Conservation (phyloP, 2,888 invertebrate genomes). For the Caenorhabditis becei region DNA sequence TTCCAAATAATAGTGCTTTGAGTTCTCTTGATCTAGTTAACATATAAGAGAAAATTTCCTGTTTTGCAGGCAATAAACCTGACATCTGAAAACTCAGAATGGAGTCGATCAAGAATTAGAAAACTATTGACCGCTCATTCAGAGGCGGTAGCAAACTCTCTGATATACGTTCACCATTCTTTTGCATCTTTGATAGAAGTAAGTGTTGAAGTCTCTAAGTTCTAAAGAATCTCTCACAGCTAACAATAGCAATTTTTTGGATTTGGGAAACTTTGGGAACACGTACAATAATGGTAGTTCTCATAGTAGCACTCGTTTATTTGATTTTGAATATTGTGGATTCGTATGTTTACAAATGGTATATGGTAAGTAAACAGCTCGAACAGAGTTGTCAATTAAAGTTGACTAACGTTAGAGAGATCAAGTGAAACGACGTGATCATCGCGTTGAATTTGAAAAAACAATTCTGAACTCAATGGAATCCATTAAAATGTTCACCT, state of each 20-base stretch:
- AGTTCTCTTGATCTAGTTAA: not conserved
- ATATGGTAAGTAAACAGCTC: slow-evolving; percentile 10
- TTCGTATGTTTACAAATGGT: slow-evolving; percentile 40
- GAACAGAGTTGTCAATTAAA: not conserved
- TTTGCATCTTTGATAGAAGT: slow-evolving; percentile 61
- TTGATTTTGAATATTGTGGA: slow-evolving; percentile 54
- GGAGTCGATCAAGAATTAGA: slow-evolving; percentile 47
- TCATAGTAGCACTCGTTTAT: slow-evolving; percentile 53
- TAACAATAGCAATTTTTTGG: slow-evolving; percentile 59
- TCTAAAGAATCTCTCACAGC: slow-evolving; percentile 9
- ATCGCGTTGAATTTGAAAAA: slow-evolving; percentile 61
- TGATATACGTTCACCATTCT: slow-evolving; percentile 60
- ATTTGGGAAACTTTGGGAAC: slow-evolving; percentile 66
- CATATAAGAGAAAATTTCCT: not conserved
- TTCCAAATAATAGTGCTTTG: not conserved
- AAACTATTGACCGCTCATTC: slow-evolving; percentile 66
- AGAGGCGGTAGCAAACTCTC: slow-evolving; percentile 57
- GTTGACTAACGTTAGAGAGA: slow-evolving; percentile 25
- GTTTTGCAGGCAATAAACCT: slow-evolving; percentile 35
- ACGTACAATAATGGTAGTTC: slow-evolving; percentile 53
- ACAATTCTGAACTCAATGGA: slow-evolving; percentile 57
- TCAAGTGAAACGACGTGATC: slow-evolving; percentile 60
- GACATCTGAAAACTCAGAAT: slow-evolving; percentile 52
- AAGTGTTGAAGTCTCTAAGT: not conserved
- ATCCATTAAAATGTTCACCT: slow-evolving; percentile 53